phyloP scores from a whole-genome alignment of 2,888 invertebrate genomes.

The Exephanes ischioxanthus region DNA sequence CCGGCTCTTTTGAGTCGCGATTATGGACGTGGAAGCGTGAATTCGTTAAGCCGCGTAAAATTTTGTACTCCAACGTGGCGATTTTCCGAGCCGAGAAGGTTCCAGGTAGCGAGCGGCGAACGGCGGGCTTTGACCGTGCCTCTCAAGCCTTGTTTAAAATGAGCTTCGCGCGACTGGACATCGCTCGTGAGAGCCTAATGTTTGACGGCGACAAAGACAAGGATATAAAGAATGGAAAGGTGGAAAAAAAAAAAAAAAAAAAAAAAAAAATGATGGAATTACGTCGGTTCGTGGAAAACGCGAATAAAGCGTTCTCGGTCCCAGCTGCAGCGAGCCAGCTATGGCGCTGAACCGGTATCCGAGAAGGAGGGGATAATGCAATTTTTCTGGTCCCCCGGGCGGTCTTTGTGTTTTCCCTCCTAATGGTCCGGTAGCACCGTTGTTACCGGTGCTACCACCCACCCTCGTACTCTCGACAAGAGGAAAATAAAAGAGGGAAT shows the following conservation, averaged over 20 bases:
- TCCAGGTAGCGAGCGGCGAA: neutral
- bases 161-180: slow-evolving; percentile 46
- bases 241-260: neutral
- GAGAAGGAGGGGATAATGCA: slow-evolving; percentile 54
- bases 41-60: neutral
- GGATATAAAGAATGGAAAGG: slow-evolving; percentile 11
- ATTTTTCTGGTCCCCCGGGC: slow-evolving; percentile 63
- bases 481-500: slow-evolving; percentile 14
- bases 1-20: neutral
- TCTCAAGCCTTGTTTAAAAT: slow-evolving; percentile 38
- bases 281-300: slow-evolving; percentile 14
- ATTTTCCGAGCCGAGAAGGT: neutral
- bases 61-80: neutral
- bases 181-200: neutral
- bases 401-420: slow-evolving; percentile 66
- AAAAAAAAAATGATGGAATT: slow-evolving; percentile 7
- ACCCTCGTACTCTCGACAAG: slow-evolving; percentile 9
- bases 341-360: neutral
- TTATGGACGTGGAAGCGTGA: slow-evolving; percentile 4
- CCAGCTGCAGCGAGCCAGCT: slow-evolving; percentile 1
- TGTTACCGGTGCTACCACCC: slow-evolving; percentile 35
- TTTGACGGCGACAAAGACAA: slow-evolving; percentile 11
- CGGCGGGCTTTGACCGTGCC: slow-evolving; percentile 39
- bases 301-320: slow-evolving; percentile 9
- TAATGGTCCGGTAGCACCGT: slow-evolving; percentile 56